phyloP scores from a whole-genome alignment of 1,140 invertebrate species.

The Meloidogyne chitwoodi region DNA sequence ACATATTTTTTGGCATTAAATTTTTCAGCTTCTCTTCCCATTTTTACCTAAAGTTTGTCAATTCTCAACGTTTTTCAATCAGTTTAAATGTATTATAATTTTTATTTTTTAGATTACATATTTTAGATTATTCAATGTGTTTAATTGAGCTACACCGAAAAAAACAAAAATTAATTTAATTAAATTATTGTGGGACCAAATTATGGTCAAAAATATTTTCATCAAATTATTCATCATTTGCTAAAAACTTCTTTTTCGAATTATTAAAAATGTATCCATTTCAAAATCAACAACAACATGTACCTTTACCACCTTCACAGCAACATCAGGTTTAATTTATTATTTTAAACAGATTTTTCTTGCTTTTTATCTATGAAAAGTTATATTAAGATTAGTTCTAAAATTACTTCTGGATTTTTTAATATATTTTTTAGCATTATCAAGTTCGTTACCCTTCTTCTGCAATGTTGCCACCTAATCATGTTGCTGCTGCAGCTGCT shows the following conservation, averaged over 20 bases:
- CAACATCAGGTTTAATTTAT: conserved; percentile 10
- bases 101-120: too few relatives aligned
- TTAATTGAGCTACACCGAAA: background rate
- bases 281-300: conserved; percentile 15
- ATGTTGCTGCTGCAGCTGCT: conserved; percentile 1
- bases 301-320: background rate
- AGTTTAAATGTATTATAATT: too few relatives aligned
- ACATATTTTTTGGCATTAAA: too few relatives aligned
- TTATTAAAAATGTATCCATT: background rate
- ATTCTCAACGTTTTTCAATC: too few relatives aligned
- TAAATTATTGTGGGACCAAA: background rate
- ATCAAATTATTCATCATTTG: background rate
- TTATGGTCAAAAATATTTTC: background rate
- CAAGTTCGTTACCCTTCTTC: background rate
- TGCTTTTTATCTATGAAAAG: background rate
- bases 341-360: background rate
- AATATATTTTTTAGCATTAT: background rate
- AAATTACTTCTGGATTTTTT: background rate
- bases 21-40: too few relatives aligned
- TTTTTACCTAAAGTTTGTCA: too few relatives aligned
- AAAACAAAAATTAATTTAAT: background rate
- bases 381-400: background rate
- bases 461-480: background rate
- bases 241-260: background rate
- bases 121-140: background rate